phyloP scores from a whole-genome alignment of 2,113 vertebrate species.

The Austrofundulus limnaeus region DNA sequence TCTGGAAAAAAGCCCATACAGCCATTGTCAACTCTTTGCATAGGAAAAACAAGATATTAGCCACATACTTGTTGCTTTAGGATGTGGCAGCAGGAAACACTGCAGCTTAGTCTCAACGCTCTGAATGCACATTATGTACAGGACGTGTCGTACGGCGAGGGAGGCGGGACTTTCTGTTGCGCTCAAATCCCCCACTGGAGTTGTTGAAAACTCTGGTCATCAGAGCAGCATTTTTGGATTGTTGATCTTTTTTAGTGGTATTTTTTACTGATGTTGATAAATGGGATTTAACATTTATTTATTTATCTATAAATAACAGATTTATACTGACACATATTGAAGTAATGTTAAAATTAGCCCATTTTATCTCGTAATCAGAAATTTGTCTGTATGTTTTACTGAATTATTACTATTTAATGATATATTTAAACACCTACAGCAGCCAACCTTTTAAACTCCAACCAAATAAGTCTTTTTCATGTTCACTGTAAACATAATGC shows the following conservation, averaged over 20 bases:
- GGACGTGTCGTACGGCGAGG: constrained; percentile 8
- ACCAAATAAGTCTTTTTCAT: not conserved
- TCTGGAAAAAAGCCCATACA: not conserved
- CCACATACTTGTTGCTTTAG: not conserved
- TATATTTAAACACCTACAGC: not conserved
- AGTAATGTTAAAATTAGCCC: too few species aligned
- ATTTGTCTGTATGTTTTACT: too few species aligned
- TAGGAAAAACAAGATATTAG: constrained; percentile 12
- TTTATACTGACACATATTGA: not conserved
- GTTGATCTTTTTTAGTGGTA: too few species aligned
- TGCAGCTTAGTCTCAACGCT: constrained; percentile 6
- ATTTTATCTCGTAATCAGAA: too few species aligned
- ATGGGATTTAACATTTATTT: too few species aligned
- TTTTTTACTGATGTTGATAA: too few species aligned
- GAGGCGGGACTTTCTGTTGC: not conserved
- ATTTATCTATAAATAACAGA: too few species aligned
- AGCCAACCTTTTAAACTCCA: not conserved
- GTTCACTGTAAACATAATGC: not conserved
- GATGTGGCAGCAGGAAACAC: constrained; percentile 33
- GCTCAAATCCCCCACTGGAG: not conserved
- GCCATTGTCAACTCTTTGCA: not conserved
- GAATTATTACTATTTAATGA: too few species aligned
- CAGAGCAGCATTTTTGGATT: not conserved
- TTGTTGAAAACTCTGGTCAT: constrained; percentile 2
- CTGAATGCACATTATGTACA: constrained; percentile 28